Percentiles rank a stretch among this genome's conserved stretches.
These are phyloP conservation scores for Hecatera dysodea DNA, from an alignment of 2,888 invertebrate species.

Conservation along the genomic window DNA sequence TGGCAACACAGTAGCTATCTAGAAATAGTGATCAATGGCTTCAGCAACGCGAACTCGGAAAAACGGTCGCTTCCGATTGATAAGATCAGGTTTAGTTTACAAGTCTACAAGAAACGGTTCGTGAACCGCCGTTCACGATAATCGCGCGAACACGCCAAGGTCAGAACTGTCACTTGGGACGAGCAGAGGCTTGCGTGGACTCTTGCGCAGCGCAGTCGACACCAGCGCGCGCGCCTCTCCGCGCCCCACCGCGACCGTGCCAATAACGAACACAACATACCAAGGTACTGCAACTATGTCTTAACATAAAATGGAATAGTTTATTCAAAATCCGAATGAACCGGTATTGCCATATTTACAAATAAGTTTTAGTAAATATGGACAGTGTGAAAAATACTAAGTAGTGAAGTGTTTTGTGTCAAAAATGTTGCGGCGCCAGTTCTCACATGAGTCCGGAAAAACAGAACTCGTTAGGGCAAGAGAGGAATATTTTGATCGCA, in stretches of 20 bases:
- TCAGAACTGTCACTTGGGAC: slow-evolving; percentile 80
- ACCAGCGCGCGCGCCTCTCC: slow-evolving; percentile 71
- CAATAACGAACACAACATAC: slow-evolving; percentile 32
- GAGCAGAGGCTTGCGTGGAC: slow-evolving; percentile 75
- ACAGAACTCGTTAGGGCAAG: slow-evolving; percentile 82
- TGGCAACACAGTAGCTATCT: slow-evolving; percentile 15
- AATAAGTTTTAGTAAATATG: slow-evolving; percentile 23
- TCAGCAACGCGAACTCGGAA: slow-evolving; percentile 46
- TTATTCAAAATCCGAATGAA: slow-evolving; percentile 44
- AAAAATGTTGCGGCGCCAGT: slow-evolving; percentile 84
- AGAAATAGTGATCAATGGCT: slow-evolving; percentile 24
- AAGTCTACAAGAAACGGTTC: slow-evolving; percentile 53
- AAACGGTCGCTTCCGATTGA: slow-evolving; percentile 56
- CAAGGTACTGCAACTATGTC: slow-evolving; percentile 38
- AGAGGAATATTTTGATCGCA: slow-evolving; percentile 84
- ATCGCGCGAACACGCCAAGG: slow-evolving; percentile 80
- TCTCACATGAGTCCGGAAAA: slow-evolving; percentile 87
- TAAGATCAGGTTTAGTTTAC: slow-evolving; percentile 67
- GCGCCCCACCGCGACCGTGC: slow-evolving; percentile 53
- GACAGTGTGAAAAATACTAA: slow-evolving; percentile 34
- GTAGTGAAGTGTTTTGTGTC: slow-evolving; percentile 57
- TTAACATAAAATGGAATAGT: slow-evolving; percentile 44
- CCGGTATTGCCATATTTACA: slow-evolving; percentile 8
- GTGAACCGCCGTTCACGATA: slow-evolving; percentile 70
- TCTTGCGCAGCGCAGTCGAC: slow-evolving; percentile 71